Conservation (phyloP, 1,140 invertebrate species). For the Bacillus rossius region DNA sequence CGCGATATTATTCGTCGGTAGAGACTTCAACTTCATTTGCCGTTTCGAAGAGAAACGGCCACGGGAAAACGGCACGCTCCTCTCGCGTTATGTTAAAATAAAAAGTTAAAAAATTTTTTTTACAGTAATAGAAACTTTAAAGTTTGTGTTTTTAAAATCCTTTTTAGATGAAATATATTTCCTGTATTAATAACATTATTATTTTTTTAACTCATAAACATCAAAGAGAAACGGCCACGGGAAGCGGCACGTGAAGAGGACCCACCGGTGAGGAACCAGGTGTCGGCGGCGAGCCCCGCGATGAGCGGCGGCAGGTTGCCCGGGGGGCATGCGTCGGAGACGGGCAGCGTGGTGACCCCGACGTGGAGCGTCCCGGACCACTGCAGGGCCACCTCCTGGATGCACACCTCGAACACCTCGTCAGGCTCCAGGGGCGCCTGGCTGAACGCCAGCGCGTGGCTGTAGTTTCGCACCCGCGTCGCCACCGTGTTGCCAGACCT, state of each 20-base stretch:
- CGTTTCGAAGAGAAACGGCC: too few relatives aligned
- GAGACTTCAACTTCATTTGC: too few relatives aligned
- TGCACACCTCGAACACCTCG: constrained; percentile 65
- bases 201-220: too few relatives aligned
- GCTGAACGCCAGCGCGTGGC: constrained; percentile 67
- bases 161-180: too few relatives aligned
- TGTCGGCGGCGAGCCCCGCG: constrained; percentile 50
- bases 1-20: too few relatives aligned
- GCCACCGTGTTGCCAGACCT: constrained; percentile 62
- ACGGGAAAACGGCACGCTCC: too few relatives aligned
- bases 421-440: constrained; percentile 63
- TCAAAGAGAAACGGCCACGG: too few relatives aligned
- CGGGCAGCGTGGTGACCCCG: constrained; percentile 67
- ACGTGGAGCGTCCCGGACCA: constrained; percentile 72
- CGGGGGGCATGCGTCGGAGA: constrained; percentile 51
- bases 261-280: constrained; percentile 64
- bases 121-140: too few relatives aligned
- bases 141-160: too few relatives aligned
- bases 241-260: constrained; percentile 25
- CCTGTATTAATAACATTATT: too few relatives aligned
- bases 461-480: constrained; percentile 53
- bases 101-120: too few relatives aligned
- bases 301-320: constrained; percentile 53
- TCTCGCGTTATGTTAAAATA: too few relatives aligned
- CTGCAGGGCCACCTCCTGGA: constrained; percentile 53